Evolutionary conservation across 2,797 vertebrate species (phyloP), one percentile per base, ranked within the genome.

Genomic region (Ammospiza maritima): DNA sequence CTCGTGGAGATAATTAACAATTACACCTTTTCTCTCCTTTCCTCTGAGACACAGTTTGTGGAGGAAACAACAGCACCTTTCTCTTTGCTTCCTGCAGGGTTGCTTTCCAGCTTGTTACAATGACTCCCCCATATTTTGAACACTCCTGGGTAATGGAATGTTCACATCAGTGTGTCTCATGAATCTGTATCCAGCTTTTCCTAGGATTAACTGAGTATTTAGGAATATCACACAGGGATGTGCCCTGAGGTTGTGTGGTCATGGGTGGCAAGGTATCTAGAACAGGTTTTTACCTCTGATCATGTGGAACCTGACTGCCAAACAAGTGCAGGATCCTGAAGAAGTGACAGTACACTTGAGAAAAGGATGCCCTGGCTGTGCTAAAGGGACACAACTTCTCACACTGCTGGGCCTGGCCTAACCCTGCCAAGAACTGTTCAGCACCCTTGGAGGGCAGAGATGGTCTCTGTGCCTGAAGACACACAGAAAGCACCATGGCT

Each of bases 1-100:
- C 94, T 96, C 53, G 45, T 92, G 92, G 89, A 93, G 95, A 90
- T 90, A 87, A 85, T 90, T 93, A 93, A 96, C 77, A 94, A 96
- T 56, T 95, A 48, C 92, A 94, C 53, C 51, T 93, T 85, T 92
- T 87, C 58, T 50, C 32, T 76, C 47, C 89, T 92, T 71, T 73
- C 60, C 50, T 90, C 66, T 50, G 57, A 93, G 74, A 90, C 27
- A 47, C 10, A 18, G 6, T 70, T 90, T 87, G 64, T 73, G 45
- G 40, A 85, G 67, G 44, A 92, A 81, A 76, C 73, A 88, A 36
- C 4, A 1, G 70, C 60, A 32, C 40, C 67, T 75, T 84, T 64
- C 40, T 42, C 57, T 78, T 64, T 10, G 1, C 53, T 20, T 84
- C 67, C 64, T 51, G 40, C 23, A 42, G 44, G 17, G 58, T 21